Conservation (phyloP, 2,113 vertebrate species). For the Dicentrarchus labrax region DNA sequence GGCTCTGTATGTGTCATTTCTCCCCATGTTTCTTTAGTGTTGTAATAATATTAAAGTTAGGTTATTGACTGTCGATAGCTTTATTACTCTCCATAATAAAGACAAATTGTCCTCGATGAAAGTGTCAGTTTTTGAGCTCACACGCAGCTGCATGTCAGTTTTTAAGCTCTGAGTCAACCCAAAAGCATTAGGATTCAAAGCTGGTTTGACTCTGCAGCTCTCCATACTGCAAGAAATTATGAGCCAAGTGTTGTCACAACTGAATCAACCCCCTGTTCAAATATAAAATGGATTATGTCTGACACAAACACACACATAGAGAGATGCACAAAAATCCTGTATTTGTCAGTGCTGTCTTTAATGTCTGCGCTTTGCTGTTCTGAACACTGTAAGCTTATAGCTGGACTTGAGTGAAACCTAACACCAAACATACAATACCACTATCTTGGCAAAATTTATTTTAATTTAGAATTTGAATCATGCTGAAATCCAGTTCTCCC, state of each 20-base stretch:
- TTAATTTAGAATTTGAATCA: conserved; percentile 11
- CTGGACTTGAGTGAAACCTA: not conserved
- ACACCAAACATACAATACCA: not conserved
- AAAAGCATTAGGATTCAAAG: conserved; percentile 41
- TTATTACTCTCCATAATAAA: conserved; percentile 4
- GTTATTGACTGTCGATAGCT: not conserved
- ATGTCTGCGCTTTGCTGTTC: conserved; percentile 26
- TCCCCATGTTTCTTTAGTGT: not conserved
- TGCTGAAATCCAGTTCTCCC: not conserved
- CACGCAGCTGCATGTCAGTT: not conserved
- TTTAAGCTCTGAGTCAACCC: conserved; percentile 5
- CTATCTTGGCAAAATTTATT: not conserved
- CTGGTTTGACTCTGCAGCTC: conserved; percentile 27
- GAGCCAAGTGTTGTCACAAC: conserved; percentile 48
- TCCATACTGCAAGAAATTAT: conserved; percentile 24
- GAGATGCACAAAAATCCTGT: conserved; percentile 35
- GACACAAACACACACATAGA: conserved; percentile 33
- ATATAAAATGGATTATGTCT: conserved; percentile 43
- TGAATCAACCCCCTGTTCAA: conserved; percentile 50
- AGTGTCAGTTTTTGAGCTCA: conserved; percentile 7
- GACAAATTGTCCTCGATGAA: not conserved
- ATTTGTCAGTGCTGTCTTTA: conserved; percentile 36
- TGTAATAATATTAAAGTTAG: not conserved
- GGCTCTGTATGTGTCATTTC: not conserved
- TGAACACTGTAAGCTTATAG: not conserved